Evolutionary conservation across 2,113 vertebrate genomes (phyloP), one percentile per base, ranked within the genome.

Genomic region (sheep (Ovis aries)): DNA sequence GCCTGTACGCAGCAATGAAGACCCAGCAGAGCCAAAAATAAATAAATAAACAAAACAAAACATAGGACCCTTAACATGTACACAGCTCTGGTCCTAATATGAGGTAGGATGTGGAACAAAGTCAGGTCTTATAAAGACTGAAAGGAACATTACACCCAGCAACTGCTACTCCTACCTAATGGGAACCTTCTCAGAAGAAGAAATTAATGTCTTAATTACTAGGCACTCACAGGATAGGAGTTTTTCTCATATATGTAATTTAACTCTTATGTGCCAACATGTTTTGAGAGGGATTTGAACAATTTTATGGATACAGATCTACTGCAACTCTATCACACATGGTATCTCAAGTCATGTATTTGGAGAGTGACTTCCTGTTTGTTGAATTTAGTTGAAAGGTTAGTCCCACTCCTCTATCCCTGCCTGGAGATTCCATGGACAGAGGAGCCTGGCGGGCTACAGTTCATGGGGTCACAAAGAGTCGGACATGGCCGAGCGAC

Each of bases 1-100:
- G 23, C 40, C n/a, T 7, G 40, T 7, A 3, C 0, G 0, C 71
- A 77, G 71, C 40, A 77, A 27, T 0, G 6, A 43, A 43, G 40
- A 43, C 40, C 71, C 71, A 43, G 71, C 23, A 43, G 36, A 43
- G 40, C 71, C 21, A 77, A 4, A 77, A 27, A 27, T 15, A 27
- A 77, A 77, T 2, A 27, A 43, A 27, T 27, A 2, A 77, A 77
- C 71, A 7, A 27, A 15, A 77, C 23, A 77, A 40, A 40, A 40
- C 11, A 13, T 27, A 77, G 40, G 13, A 74, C 29, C 3, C 3
- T 74, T 80, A 59, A 25, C 11, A 31, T 7, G 31, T 5, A 55
- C 19, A 85, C 14, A n/a, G 21, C 36, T 55, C 81, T 53, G 82
- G 21, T 71, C 40, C 57, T 50, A 10, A 45, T 64, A 19, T 36